These are phyloP conservation scores for Poeciliopsis paucimaculata DNA, from an alignment of 2,797 vertebrate genomes.

Conservation along the genomic window DNA sequence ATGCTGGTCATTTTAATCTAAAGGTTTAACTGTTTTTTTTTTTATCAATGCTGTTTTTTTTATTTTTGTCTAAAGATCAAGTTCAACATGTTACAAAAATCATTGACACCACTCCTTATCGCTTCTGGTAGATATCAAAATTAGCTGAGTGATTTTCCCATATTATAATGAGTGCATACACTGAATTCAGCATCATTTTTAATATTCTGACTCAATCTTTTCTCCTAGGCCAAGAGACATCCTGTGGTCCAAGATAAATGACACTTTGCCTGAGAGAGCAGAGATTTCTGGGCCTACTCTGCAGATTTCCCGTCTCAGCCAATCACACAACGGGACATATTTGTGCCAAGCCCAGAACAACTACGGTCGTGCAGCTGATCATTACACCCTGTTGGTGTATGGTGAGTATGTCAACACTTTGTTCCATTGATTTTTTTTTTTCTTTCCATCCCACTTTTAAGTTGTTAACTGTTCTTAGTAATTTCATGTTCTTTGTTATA, in stretches of 20 bases:
- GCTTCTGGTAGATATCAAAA: background rate
- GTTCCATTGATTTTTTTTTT: background rate
- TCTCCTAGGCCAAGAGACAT: slow-evolving; percentile 84
- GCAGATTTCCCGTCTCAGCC: slow-evolving; percentile 86
- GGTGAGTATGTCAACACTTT: slow-evolving; percentile 78
- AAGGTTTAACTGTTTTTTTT: background rate
- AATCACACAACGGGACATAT: slow-evolving; percentile 91
- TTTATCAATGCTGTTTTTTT: background rate
- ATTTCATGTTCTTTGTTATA: slow-evolving; percentile 11
- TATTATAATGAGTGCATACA: background rate
- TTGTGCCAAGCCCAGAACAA: slow-evolving; percentile 90
- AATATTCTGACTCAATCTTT: background rate
- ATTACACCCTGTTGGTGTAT: slow-evolving; percentile 90
- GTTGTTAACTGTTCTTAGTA: slow-evolving; percentile 25
- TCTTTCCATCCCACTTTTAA: slow-evolving; percentile 15
- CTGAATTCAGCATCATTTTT: background rate
- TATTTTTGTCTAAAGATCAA: background rate
- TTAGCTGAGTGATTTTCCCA: background rate
- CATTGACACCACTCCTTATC: background rate
- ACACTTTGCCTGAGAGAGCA: slow-evolving; percentile 87
- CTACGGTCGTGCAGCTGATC: slow-evolving; percentile 89
- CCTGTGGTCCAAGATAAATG: slow-evolving; percentile 90
- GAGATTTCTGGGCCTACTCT: slow-evolving; percentile 86
- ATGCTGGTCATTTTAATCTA: background rate
- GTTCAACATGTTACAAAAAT: background rate